Percentiles rank a stretch among this genome's conserved stretches.
phyloP scores from a whole-genome alignment of 2,888 invertebrate genomes.

The Xestia c-nigrum region DNA sequence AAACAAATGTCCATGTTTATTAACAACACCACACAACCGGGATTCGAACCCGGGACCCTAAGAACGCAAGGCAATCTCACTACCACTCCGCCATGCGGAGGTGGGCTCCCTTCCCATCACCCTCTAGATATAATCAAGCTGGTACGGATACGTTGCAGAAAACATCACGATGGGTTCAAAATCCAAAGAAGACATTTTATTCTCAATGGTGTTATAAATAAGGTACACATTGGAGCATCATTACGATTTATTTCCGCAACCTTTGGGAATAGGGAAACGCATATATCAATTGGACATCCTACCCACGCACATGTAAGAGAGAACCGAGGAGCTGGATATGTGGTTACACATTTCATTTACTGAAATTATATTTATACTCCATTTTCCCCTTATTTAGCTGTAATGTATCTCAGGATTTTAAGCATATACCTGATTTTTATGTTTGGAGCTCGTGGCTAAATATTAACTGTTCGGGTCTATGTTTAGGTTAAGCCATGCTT shows the following conservation, averaged over 20 bases:
- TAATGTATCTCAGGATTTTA: not conserved
- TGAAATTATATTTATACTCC: constrained; percentile 6
- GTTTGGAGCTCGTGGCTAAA: too few relatives aligned
- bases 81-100: too few relatives aligned
- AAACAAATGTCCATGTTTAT: too few relatives aligned
- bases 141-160: too few relatives aligned
- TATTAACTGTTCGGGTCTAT: too few relatives aligned
- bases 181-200: constrained; percentile 36
- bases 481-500: too few relatives aligned
- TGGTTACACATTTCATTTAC: constrained; percentile 11
- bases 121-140: too few relatives aligned
- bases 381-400: not conserved
- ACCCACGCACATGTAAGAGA: constrained; percentile 33
- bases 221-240: constrained; percentile 43
- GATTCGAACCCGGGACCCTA: too few relatives aligned
- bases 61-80: too few relatives aligned
- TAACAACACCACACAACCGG: too few relatives aligned
- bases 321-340: constrained; percentile 6
- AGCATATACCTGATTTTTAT: not conserved
- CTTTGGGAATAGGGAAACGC: constrained; percentile 43
- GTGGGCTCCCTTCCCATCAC: too few relatives aligned
- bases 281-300: constrained; percentile 41
- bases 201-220: constrained; percentile 43
- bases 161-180: too few relatives aligned
- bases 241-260: constrained; percentile 48